Evolutionary conservation across 2,113 vertebrate species (phyloP).

Genomic region (Cynoglossus semilaevis): DNA sequence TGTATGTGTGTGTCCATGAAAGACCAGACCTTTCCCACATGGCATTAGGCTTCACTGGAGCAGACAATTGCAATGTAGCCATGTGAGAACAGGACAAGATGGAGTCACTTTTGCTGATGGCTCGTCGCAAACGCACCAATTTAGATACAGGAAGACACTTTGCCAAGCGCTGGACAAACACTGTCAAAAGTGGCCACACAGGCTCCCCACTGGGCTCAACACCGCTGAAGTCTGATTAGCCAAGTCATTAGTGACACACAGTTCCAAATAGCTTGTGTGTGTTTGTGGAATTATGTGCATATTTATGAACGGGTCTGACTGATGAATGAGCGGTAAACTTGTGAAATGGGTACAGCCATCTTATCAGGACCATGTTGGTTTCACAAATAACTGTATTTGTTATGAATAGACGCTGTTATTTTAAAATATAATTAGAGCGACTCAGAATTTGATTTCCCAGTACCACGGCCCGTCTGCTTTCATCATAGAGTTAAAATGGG

Average conservation of each 20-base stretch:
- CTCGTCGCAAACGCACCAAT: constrained; percentile 69
- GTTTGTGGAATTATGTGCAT: constrained; percentile 17
- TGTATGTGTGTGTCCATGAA: constrained; percentile 74
- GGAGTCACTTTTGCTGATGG: constrained; percentile 77
- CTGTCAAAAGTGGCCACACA: constrained; percentile 34
- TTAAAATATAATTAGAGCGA: background rate
- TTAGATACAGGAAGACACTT: constrained; percentile 69
- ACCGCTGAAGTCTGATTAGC: constrained; percentile 39
- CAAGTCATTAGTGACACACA: too few species aligned
- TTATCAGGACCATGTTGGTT: constrained; percentile 23
- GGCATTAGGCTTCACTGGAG: constrained; percentile 79
- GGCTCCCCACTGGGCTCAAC: constrained; percentile 7
- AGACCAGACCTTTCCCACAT: constrained; percentile 77
- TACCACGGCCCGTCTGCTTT: background rate
- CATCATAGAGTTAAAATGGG: too few species aligned
- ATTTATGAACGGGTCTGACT: constrained; percentile 31
- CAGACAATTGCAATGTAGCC: constrained; percentile 84
- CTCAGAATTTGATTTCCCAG: background rate
- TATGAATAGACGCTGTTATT: constrained; percentile 1
- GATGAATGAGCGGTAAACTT: constrained; percentile 39
- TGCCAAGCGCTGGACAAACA: constrained; percentile 67
- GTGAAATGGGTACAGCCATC: constrained; percentile 35
- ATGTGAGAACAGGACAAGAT: constrained; percentile 79
- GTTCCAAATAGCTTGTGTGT: background rate
- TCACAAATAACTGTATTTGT: constrained; percentile 26